These are phyloP conservation scores for Drosophila phalerata DNA, from an alignment of 2,888 invertebrate genomes.

Conservation along the genomic window DNA sequence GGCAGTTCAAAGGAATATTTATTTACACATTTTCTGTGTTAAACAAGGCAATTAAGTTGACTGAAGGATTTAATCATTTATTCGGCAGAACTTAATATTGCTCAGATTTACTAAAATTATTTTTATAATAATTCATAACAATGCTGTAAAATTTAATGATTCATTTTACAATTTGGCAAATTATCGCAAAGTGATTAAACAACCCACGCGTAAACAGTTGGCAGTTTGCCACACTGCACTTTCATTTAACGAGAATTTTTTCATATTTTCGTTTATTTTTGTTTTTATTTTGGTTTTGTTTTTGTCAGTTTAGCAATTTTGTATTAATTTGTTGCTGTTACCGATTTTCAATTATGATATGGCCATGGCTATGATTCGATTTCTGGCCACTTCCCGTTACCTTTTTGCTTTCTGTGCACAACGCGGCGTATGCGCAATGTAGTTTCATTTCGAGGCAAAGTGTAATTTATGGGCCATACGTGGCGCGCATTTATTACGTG, in stretches of 20 bases:
- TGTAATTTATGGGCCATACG: slow-evolving; percentile 74
- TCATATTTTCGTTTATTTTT: slow-evolving; percentile 6
- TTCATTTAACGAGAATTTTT: slow-evolving; percentile 12
- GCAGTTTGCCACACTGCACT: slow-evolving; percentile 38
- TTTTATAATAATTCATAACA: not conserved
- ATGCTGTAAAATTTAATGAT: not conserved
- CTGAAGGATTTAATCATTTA: not conserved
- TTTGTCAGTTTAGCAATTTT: slow-evolving; percentile 43
- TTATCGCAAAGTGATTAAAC: slow-evolving; percentile 9
- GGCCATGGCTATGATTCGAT: slow-evolving; percentile 42
- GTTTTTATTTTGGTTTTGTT: not conserved
- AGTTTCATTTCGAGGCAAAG: slow-evolving; percentile 56
- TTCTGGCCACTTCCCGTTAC: not conserved
- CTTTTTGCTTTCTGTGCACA: slow-evolving; percentile 8
- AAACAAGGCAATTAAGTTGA: not conserved
- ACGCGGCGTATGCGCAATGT: slow-evolving; percentile 59
- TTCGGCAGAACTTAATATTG: not conserved
- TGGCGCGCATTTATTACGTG: slow-evolving; percentile 74
- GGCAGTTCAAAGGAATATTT: slow-evolving; percentile 32
- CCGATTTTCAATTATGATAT: slow-evolving; percentile 71
- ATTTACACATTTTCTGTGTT: slow-evolving; percentile 20
- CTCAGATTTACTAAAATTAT: not conserved
- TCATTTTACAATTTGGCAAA: not conserved
- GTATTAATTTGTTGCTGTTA: slow-evolving; percentile 49
- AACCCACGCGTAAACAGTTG: slow-evolving; percentile 29